Evolutionary conservation across 2,888 invertebrate species (phyloP).

Genomic region (Chironomus tentans): DNA sequence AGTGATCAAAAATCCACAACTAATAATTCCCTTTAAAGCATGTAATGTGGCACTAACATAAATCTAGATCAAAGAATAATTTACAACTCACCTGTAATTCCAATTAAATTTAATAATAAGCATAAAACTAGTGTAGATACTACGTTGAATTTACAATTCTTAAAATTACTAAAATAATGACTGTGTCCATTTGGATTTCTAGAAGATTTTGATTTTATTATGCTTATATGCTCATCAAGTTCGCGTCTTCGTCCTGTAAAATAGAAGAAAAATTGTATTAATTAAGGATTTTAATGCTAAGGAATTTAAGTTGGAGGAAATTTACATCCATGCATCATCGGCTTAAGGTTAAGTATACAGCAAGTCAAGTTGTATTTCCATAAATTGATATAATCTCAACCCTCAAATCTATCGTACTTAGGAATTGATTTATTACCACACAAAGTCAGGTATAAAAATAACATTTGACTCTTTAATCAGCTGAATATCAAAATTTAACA

Average conservation of each 20-base stretch:
- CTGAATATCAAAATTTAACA: not conserved
- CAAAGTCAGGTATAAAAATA: no score
- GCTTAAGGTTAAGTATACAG: no score
- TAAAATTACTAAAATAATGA: constrained; percentile 16
- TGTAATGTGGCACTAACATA: no score
- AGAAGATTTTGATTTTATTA: not conserved
- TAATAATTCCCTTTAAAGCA: no score
- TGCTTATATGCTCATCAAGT: not conserved
- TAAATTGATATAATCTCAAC: no score
- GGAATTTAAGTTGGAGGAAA: no score
- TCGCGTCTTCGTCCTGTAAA: constrained; percentile 7
- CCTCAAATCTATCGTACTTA: no score
- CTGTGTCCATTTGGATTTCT: not conserved
- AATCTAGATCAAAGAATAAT: not conserved
- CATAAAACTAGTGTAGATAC: not conserved
- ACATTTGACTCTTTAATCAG: no score
- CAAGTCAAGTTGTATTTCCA: no score
- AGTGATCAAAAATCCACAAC: no score
- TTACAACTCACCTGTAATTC: constrained; percentile 11
- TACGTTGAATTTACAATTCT: constrained; percentile 7
- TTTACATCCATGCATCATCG: no score
- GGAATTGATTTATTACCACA: no score
- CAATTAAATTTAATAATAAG: constrained; percentile 17
- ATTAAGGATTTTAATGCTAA: not conserved
- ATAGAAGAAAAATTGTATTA: not conserved